A percentile compares a stretch with the other conserved stretches of the same genome.
Evolutionary conservation across 1,140 invertebrate genomes (phyloP).

Genomic region (Lanistes nyassanus): DNA sequence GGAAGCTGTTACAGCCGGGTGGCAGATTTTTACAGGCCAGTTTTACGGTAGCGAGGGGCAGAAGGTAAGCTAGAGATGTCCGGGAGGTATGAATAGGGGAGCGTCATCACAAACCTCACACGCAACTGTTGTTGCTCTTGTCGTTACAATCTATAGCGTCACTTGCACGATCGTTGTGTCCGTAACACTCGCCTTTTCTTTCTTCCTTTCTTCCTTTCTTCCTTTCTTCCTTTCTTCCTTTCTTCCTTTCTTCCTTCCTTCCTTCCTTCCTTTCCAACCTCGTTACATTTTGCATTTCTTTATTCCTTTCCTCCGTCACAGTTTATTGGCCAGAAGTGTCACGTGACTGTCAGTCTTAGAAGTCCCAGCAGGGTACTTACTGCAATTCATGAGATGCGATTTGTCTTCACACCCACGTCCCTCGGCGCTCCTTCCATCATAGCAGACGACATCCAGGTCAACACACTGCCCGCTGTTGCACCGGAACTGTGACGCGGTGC

Average conservation of each 20-base stretch:
- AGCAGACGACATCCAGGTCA: slow-evolving; percentile 48
- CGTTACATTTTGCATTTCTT: too few species aligned
- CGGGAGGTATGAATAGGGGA: too few species aligned
- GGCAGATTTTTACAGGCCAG: too few species aligned
- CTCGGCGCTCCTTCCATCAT: slow-evolving; percentile 36
- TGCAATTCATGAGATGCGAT: slow-evolving; percentile 68
- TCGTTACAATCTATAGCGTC: too few species aligned
- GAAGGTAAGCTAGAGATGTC: too few species aligned
- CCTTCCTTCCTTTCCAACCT: neutral
- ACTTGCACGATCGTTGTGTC: neutral
- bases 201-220: slow-evolving; percentile 6
- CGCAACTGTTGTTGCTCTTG: too few species aligned
- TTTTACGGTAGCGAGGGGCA: too few species aligned
- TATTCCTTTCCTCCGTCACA: slow-evolving; percentile 1
- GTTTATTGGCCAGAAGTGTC: too few species aligned
- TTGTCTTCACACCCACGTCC: slow-evolving; percentile 65
- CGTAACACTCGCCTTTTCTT: neutral
- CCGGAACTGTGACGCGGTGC: slow-evolving; percentile 54
- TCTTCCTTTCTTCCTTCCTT: neutral
- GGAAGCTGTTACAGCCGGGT: too few species aligned
- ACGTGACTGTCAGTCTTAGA: too few species aligned
- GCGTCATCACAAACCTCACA: too few species aligned
- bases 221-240: neutral
- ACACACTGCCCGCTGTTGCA: slow-evolving; percentile 64
- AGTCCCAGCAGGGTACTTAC: slow-evolving; percentile 54